phyloP scores from a whole-genome alignment of 1,140 invertebrate species.

The Teleogryllus occipitalis region DNA sequence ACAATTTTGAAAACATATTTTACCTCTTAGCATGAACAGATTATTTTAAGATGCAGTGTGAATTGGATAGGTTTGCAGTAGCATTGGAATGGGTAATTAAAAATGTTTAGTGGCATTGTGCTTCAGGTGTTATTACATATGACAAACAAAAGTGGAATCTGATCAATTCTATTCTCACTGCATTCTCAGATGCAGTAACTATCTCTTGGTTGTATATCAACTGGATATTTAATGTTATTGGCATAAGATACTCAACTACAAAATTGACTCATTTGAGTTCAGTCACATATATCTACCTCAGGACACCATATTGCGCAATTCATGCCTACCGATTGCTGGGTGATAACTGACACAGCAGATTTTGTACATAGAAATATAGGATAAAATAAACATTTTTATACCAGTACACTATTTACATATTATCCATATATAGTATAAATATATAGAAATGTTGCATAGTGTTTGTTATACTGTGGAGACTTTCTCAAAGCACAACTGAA shows the following conservation, averaged over 20 bases:
- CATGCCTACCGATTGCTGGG: background rate
- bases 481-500: background rate
- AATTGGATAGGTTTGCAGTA: background rate
- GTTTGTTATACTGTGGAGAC: background rate
- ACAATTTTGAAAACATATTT: background rate
- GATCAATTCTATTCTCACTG: background rate
- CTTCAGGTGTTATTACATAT: background rate
- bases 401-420: conserved; percentile 5
- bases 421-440: background rate
- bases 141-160: background rate
- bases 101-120: background rate
- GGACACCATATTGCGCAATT: background rate
- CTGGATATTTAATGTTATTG: too few species aligned
- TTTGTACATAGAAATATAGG: background rate
- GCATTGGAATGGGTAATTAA: too few species aligned
- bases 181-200: too few species aligned
- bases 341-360: background rate
- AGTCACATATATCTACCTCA: background rate
- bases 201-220: too few species aligned
- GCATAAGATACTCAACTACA: too few species aligned
- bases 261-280: background rate
- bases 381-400: conserved; percentile 6
- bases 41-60: background rate
- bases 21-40: background rate
- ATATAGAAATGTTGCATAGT: conserved; percentile 5